Evolutionary conservation across 2,888 invertebrate species (phyloP).

Genomic region (Acholoe squamosa): DNA sequence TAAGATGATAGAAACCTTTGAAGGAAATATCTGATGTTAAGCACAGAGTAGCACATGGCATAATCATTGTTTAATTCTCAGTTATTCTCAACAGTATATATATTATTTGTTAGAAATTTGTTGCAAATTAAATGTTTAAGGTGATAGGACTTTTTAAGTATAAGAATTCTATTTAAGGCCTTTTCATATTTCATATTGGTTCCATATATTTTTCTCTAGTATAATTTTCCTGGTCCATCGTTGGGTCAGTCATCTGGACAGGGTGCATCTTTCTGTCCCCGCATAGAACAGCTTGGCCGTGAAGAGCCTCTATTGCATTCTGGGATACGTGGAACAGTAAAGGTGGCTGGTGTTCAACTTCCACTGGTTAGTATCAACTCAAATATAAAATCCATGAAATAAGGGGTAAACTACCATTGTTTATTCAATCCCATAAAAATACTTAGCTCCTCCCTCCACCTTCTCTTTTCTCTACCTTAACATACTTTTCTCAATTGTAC

Average conservation of each 20-base stretch:
- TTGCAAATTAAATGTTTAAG: too few species aligned
- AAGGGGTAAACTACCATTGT: neutral
- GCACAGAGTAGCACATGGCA: too few species aligned
- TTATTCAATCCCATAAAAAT: neutral
- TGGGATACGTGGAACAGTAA: neutral
- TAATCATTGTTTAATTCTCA: too few species aligned
- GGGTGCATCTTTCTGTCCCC: constrained; percentile 72
- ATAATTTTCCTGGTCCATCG: neutral
- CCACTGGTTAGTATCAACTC: neutral
- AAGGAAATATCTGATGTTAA: too few species aligned
- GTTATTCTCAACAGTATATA: too few species aligned
- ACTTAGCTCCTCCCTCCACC: neutral
- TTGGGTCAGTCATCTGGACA: neutral
- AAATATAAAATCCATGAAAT: neutral
- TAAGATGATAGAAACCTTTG: too few species aligned
- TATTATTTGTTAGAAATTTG: too few species aligned
- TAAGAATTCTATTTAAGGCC: too few species aligned
- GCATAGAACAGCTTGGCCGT: constrained; percentile 72
- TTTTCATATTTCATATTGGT: neutral
- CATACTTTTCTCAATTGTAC: neutral
- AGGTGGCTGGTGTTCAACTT: neutral
- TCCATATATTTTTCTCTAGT: neutral
- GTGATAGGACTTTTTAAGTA: too few species aligned
- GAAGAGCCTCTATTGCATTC: constrained; percentile 65
- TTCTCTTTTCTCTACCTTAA: neutral